Evolutionary conservation across 2,113 vertebrate genomes (phyloP).

Genomic region (Cepphus grylle): DNA sequence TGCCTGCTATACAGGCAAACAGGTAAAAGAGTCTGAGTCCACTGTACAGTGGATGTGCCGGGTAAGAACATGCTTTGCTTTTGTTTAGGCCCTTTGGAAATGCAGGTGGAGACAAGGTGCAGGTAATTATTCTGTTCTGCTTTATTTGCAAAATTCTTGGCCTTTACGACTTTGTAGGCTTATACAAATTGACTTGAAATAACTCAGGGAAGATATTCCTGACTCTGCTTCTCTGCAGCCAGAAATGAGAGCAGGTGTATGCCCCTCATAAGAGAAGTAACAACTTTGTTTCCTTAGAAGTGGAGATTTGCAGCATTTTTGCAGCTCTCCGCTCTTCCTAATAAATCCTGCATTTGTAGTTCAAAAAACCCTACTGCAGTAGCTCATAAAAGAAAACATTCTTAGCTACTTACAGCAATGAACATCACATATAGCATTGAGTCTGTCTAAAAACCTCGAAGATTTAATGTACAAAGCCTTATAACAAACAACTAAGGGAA

Average conservation of each 20-base stretch:
- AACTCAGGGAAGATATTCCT: background rate
- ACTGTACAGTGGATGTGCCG: background rate
- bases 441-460: background rate
- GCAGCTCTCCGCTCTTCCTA: background rate
- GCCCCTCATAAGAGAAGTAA: background rate
- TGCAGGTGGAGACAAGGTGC: background rate
- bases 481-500: background rate
- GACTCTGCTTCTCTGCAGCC: background rate
- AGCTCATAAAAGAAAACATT: background rate
- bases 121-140: background rate
- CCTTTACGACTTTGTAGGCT: background rate
- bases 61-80: background rate
- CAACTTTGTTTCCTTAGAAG: background rate
- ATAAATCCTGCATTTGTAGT: background rate
- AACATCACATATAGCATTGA: background rate
- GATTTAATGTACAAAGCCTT: background rate
- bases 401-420: background rate
- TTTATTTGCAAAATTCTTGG: background rate
- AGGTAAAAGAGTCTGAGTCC: background rate
- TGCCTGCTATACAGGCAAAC: background rate
- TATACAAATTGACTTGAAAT: background rate
- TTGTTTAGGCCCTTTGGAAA: background rate
- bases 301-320: background rate
- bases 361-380: background rate
- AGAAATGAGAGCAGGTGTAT: background rate